A percentile compares a stretch with the other conserved stretches of the same genome.
Evolutionary conservation across 2,888 invertebrate genomes (phyloP).

Genomic region (Atethmia centrago): DNA sequence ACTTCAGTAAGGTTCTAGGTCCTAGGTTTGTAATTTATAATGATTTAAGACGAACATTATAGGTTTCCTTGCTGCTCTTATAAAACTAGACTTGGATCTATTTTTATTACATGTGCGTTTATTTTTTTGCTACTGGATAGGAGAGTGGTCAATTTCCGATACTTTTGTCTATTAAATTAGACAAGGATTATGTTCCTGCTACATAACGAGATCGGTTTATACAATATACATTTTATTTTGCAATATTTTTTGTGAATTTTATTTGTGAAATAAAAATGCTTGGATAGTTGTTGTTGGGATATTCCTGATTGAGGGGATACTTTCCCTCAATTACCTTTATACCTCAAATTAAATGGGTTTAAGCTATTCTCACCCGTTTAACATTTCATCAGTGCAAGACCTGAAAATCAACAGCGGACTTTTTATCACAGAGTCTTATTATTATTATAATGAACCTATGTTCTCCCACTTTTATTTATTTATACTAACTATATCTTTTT

Average conservation of each 20-base stretch:
- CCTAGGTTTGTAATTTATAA: slow-evolving; percentile 12
- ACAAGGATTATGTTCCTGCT: too few species aligned
- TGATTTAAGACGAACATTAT: neutral
- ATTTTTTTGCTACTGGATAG: neutral
- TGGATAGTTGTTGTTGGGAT: neutral
- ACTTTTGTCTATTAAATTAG: neutral
- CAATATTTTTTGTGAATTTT: neutral
- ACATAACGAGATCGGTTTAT: neutral
- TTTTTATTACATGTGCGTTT: neutral
- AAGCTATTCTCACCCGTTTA: too few species aligned
- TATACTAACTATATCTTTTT: too few species aligned
- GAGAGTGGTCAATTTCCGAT: neutral
- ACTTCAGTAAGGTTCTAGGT: neutral
- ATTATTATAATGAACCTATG: too few species aligned
- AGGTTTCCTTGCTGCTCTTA: neutral
- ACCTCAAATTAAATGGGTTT: too few species aligned
- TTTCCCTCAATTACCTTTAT: too few species aligned
- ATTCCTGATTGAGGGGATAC: neutral
- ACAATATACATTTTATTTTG: neutral
- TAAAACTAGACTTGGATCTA: neutral
- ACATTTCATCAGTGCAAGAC: too few species aligned
- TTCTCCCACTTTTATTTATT: too few species aligned
- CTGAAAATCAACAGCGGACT: neutral
- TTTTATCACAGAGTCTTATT: too few species aligned
- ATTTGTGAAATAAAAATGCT: neutral